Base-by-base conservation (phyloP, 2,113 vertebrate species). In the Lucifuga dentata region DNA sequence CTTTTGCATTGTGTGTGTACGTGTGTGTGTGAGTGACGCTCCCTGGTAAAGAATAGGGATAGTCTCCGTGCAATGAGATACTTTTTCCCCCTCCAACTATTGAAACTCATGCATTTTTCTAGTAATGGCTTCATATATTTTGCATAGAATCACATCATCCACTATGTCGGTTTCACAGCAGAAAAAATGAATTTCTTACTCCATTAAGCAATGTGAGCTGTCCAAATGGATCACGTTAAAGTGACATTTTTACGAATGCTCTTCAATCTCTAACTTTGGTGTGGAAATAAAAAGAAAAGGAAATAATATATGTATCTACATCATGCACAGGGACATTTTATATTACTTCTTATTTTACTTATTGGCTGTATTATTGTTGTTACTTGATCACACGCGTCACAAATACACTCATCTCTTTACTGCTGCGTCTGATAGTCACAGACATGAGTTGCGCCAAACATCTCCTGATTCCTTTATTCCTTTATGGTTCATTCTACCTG, bases 121-220 rank as follows among this genome's bases (percentile, higher is more conserved):
- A 38, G 72, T 88, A 90, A 89, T 89, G 78, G 78, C 80, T 88
- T 89, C 84, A 89, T 90, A 89, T 89, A 84, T 86, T 91, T 91
- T 81, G 87, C 80, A 90, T 87, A 87, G 84, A 83, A 86, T 87
- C 84, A 85, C 84, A 87, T 90, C 81, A 72, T 80, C 67, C 70
- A 82, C 57, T 44, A 59, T 84, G 78, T 80, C 74, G 83, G 72
- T 77, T 73, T 49, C 82, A 73, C 80, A 65, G 86, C 77, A 75
- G 68, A 81, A 86, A 80, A 88, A 83, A 84, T 79, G 86, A 80
- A 89, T 91, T 90, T 91, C 76, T 76, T 87, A 87, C 82, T 62
- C 85, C 86, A 86, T 89, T 88, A 91, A 88, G 86, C 86, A 90
- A 81, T 76, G 78, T 61, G 73, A 84, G 78, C 78, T 77, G 79